Conservation (phyloP, 2,888 invertebrate species). For the Hirtodrosophila cameraria region DNA sequence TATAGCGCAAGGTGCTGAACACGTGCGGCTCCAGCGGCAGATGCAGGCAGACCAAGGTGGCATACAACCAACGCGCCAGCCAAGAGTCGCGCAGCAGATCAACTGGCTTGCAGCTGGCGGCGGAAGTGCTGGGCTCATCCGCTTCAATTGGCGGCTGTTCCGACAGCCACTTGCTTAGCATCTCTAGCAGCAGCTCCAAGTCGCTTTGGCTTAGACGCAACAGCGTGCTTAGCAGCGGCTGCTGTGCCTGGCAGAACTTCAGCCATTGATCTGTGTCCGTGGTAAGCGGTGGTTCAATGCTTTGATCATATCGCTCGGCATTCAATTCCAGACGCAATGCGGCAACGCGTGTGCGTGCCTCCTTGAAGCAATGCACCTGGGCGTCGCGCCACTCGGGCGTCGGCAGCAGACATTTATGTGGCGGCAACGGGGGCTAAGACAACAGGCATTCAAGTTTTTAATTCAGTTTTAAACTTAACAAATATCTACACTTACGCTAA, state of each 20-base stretch:
- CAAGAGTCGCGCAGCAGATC: conserved; percentile 75
- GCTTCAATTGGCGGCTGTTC: neutral
- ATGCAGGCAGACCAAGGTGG: conserved; percentile 80
- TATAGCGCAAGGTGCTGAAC: conserved; percentile 80
- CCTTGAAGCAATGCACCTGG: conserved; percentile 77
- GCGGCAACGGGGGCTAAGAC: conserved; percentile 37
- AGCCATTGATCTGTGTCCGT: conserved; percentile 73
- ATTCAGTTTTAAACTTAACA: neutral
- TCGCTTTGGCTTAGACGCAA: conserved; percentile 80
- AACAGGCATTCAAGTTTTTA: too few species aligned
- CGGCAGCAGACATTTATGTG: conserved; percentile 72
- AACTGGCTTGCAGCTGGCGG: conserved; percentile 16
- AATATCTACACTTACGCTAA: conserved; percentile 35
- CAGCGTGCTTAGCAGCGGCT: conserved; percentile 79
- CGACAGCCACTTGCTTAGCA: conserved; percentile 78
- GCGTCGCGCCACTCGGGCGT: conserved; percentile 81
- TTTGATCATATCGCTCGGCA: conserved; percentile 48
- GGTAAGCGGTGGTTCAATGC: conserved; percentile 62
- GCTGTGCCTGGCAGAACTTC: conserved; percentile 74
- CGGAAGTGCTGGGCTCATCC: conserved; percentile 32
- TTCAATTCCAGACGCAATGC: conserved; percentile 56
- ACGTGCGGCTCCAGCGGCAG: conserved; percentile 82
- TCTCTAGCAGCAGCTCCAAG: conserved; percentile 80
- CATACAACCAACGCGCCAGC: conserved; percentile 83
- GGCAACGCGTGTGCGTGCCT: conserved; percentile 62